Evolutionary conservation across 2,797 vertebrate species (phyloP).

Genomic region (Phoeniculus purpureus): DNA sequence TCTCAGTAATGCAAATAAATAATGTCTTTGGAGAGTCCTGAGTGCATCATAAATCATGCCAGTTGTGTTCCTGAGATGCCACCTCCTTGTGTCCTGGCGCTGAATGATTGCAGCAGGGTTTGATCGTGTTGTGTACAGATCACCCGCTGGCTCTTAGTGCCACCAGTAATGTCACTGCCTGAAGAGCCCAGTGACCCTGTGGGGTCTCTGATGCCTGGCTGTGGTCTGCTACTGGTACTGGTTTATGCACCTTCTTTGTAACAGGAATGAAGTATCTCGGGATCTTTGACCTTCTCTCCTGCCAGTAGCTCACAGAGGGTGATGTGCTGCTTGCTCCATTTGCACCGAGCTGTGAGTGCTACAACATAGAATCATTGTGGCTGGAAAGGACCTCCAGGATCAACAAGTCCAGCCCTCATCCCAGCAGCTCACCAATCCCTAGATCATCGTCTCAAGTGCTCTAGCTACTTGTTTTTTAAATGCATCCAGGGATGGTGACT

Average conservation of each 20-base stretch:
- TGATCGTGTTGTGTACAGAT: not conserved
- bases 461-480: too few species aligned
- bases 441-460: too few species aligned
- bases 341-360: not conserved
- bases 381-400: too few species aligned
- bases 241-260: not conserved
- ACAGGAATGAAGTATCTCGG: not conserved
- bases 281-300: not conserved
- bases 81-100: not conserved
- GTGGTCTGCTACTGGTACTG: not conserved
- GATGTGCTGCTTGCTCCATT: not conserved
- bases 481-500: too few species aligned
- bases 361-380: not conserved
- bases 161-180: not conserved
- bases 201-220: not conserved
- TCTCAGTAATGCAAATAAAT: conserved; percentile 45
- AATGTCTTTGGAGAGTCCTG: conserved; percentile 19
- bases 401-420: too few species aligned
- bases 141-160: not conserved
- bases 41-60: conserved; percentile 7
- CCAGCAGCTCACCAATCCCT: too few species aligned
- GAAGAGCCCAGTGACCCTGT: not conserved
- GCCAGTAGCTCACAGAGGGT: fast-evolving
- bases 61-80: not conserved
- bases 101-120: not conserved